phyloP scores from a whole-genome alignment of 1,140 invertebrate genomes.

The Atta texana region DNA sequence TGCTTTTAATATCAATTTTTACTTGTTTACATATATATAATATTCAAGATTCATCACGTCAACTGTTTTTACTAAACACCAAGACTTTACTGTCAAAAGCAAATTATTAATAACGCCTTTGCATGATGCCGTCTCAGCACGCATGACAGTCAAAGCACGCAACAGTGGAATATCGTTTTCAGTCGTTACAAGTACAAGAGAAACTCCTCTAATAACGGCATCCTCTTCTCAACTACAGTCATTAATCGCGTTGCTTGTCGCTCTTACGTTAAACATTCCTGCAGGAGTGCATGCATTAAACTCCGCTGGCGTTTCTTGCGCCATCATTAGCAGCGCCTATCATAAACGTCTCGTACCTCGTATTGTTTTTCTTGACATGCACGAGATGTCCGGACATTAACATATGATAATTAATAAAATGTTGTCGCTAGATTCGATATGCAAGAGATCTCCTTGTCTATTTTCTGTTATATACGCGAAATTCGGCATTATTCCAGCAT shows the following conservation, averaged over 20 bases:
- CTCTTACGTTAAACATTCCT: constrained; percentile 54
- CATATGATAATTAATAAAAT: constrained; percentile 51
- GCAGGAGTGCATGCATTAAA: constrained; percentile 56
- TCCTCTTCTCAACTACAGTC: constrained; percentile 52
- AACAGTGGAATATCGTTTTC: constrained; percentile 48
- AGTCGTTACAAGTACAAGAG: constrained; percentile 38
- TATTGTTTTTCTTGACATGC: constrained; percentile 46
- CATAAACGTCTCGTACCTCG: constrained; percentile 49
- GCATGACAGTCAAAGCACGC: constrained; percentile 49
- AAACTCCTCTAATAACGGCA: constrained; percentile 53
- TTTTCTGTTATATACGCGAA: constrained; percentile 21
- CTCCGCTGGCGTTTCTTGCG: constrained; percentile 50
- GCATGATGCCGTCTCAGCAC: constrained; percentile 22
- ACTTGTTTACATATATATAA: background rate
- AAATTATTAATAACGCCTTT: constrained; percentile 29
- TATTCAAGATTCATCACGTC: background rate
- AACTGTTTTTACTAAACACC: background rate
- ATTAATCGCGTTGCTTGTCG: constrained; percentile 62
- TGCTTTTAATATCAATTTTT: background rate
- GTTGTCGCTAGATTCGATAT: constrained; percentile 1
- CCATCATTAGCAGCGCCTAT: constrained; percentile 58
- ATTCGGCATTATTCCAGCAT: constrained; percentile 23
- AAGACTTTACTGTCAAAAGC: constrained; percentile 7
- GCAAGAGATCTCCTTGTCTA: background rate
- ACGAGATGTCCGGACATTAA: constrained; percentile 38